Conservation (phyloP, 2,113 vertebrate genomes). For the Hippocampus mohnikei region DNA sequence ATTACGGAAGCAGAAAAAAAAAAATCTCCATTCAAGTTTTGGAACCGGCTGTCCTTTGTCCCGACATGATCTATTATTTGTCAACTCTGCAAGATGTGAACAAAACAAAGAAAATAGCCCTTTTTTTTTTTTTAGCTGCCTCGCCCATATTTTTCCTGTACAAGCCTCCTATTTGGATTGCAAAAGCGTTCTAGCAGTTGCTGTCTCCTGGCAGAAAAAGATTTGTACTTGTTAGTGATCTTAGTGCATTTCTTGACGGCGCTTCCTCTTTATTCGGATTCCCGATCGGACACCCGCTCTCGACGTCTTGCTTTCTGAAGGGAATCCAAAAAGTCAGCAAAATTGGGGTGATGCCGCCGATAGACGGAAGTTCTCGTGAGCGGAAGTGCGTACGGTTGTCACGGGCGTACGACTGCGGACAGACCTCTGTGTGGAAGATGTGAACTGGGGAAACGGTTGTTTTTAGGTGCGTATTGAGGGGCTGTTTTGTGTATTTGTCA, state of each 20-base stretch:
- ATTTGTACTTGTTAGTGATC: conserved; percentile 3
- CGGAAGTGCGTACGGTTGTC: neutral
- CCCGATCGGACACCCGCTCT: neutral
- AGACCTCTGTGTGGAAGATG: neutral
- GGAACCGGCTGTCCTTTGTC: neutral
- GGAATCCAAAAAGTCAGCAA: conserved; percentile 37
- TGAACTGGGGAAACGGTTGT: too few species aligned
- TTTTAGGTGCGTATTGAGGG: too few species aligned
- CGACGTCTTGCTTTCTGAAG: neutral
- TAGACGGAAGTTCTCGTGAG: neutral
- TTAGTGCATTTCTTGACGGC: conserved; percentile 11
- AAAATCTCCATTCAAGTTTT: neutral
- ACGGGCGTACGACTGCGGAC: neutral
- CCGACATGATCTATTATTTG: neutral
- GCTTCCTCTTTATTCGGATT: neutral
- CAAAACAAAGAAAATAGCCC: neutral
- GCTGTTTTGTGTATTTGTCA: too few species aligned
- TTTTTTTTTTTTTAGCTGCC: neutral
- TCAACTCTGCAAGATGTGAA: neutral
- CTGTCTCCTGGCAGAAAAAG: conserved; percentile 5
- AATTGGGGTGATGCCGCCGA: conserved; percentile 22
- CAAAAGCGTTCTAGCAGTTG: neutral
- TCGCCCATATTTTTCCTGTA: neutral
- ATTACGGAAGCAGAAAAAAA: neutral
- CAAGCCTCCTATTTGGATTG: neutral